A percentile compares a stretch with the other conserved stretches of the same genome.
These are phyloP conservation scores for Acanthacorydalis orientalis DNA, from an alignment of 2,888 invertebrate genomes.

Conservation along the genomic window DNA sequence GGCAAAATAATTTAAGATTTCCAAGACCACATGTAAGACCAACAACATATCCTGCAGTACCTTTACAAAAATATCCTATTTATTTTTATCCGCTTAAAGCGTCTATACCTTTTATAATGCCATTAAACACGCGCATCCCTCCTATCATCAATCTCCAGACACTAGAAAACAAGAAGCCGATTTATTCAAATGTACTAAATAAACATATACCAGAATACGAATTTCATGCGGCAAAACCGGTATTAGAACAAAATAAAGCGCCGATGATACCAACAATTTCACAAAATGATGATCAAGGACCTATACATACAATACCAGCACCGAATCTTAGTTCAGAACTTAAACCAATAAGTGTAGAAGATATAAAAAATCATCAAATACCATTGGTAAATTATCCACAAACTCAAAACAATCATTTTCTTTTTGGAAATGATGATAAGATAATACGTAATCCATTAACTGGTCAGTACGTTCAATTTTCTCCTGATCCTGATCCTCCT, in stretches of 20 bases:
- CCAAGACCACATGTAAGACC: too few relatives aligned
- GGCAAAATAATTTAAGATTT: too few relatives aligned
- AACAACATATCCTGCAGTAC: too few relatives aligned
- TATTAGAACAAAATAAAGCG: slow-evolving; percentile 15
- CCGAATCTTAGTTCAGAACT: slow-evolving; percentile 59
- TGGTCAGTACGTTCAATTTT: slow-evolving; percentile 27
- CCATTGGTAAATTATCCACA: slow-evolving; percentile 9
- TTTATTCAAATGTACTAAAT: too few relatives aligned
- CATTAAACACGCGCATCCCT: too few relatives aligned
- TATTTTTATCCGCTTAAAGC: too few relatives aligned
- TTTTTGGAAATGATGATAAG: slow-evolving; percentile 18
- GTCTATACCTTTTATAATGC: too few relatives aligned
- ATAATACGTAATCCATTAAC: slow-evolving; percentile 23
- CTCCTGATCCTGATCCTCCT: slow-evolving; percentile 32
- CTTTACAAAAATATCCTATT: too few relatives aligned
- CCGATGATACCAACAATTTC: slow-evolving; percentile 19
- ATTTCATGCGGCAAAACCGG: slow-evolving; percentile 22
- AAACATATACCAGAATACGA: slow-evolving; percentile 18
- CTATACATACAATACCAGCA: slow-evolving; percentile 74
- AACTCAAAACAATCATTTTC: slow-evolving; percentile 11
- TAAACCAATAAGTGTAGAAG: slow-evolving; percentile 36
- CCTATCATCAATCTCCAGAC: too few relatives aligned
- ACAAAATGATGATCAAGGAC: slow-evolving; percentile 37
- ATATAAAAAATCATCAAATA: slow-evolving; percentile 11
- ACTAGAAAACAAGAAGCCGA: too few relatives aligned